These are phyloP conservation scores for Oophaga pumilio DNA, from an alignment of 2,113 vertebrate genomes.

Conservation along the genomic window DNA sequence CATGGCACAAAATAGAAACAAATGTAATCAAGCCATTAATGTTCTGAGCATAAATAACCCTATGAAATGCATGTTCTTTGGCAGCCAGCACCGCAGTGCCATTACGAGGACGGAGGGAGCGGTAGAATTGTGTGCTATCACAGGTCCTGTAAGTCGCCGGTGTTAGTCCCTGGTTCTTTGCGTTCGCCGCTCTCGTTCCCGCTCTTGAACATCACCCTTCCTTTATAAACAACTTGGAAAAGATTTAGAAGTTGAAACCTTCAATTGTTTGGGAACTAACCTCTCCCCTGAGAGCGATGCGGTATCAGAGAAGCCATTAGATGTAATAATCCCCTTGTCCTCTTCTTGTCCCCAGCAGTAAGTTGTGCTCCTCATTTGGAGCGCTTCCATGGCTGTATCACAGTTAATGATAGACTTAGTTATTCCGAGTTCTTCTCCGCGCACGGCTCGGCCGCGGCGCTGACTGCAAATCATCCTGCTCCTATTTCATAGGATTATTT, in stretches of 20 bases:
- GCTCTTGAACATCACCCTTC: background rate
- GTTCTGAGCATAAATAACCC: too few relatives aligned
- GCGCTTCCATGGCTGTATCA: conserved; percentile 26
- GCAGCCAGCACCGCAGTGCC: too few relatives aligned
- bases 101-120: too few relatives aligned
- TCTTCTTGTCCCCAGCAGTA: conserved; percentile 35
- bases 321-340: conserved; percentile 41
- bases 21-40: too few relatives aligned
- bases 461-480: conserved; percentile 19
- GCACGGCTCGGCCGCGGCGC: background rate
- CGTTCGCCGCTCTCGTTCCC: background rate
- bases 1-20: too few relatives aligned
- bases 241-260: conserved; percentile 35
- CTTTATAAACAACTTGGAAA: background rate
- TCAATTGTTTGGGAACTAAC: conserved; percentile 24
- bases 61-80: too few relatives aligned
- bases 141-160: too few relatives aligned
- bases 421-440: conserved; percentile 1
- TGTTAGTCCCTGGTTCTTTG: too few relatives aligned
- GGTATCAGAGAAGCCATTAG: conserved; percentile 42
- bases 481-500: conserved; percentile 2
- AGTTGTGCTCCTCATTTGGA: conserved; percentile 38
- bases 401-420: conserved; percentile 39
- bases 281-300: conserved; percentile 32
- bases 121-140: too few relatives aligned